Evolutionary conservation across 2,888 invertebrate genomes (phyloP).

Genomic region (Leuctra nigra): DNA sequence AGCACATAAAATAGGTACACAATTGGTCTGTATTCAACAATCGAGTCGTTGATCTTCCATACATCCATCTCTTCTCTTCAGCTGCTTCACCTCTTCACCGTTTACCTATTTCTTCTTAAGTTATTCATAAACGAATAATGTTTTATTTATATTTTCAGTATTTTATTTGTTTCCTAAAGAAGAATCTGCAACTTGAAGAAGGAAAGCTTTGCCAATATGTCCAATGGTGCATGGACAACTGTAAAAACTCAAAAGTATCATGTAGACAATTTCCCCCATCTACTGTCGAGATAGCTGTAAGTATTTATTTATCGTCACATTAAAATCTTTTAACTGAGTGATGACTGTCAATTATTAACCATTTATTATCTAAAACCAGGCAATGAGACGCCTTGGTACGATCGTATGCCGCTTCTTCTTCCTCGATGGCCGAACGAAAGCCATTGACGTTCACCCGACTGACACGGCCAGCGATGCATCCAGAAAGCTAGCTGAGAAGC

Average conservation of each 20-base stretch:
- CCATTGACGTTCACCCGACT: slow-evolving; percentile 90
- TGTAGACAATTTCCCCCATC: slow-evolving; percentile 82
- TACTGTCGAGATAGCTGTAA: slow-evolving; percentile 85
- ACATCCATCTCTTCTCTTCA: too few relatives aligned
- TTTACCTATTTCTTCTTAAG: too few relatives aligned
- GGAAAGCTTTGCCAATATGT: slow-evolving; percentile 76
- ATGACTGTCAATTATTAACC: neutral
- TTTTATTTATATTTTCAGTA: slow-evolving; percentile 45
- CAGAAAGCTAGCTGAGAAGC: slow-evolving; percentile 78
- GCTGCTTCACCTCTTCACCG: too few relatives aligned
- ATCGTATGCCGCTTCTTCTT: slow-evolving; percentile 93
- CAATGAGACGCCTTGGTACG: slow-evolving; percentile 83
- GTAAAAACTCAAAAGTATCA: slow-evolving; percentile 76
- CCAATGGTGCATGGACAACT: slow-evolving; percentile 91
- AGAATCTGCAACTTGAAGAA: slow-evolving; percentile 58
- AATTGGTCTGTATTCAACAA: too few relatives aligned
- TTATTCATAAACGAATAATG: too few relatives aligned
- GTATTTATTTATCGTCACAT: slow-evolving; percentile 35
- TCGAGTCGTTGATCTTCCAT: too few relatives aligned
- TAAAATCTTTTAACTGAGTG: neutral
- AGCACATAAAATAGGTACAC: too few relatives aligned
- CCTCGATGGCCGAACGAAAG: slow-evolving; percentile 90
- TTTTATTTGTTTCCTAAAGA: slow-evolving; percentile 67
- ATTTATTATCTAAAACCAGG: slow-evolving; percentile 43
- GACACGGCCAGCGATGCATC: slow-evolving; percentile 91